A percentile compares a stretch with the other conserved stretches of the same genome.
Evolutionary conservation across 2,797 vertebrate species (phyloP).

Genomic region (Bradypus variegatus): DNA sequence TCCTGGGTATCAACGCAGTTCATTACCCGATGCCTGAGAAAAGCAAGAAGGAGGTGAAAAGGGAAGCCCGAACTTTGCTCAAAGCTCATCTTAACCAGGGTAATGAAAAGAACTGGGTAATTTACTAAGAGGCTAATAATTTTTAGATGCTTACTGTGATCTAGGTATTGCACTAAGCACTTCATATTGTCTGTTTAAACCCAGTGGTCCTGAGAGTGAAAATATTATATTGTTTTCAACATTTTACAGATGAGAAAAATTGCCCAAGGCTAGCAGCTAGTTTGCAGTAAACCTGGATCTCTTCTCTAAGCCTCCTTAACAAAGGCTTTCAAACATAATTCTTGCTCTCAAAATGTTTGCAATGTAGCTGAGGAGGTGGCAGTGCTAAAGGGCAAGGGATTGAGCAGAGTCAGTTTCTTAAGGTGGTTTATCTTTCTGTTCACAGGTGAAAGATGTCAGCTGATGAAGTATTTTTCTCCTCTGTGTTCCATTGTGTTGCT

Average conservation of each 20-base stretch:
- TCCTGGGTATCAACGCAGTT: constrained; percentile 77
- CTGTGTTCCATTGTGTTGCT: constrained; percentile 81
- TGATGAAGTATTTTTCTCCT: constrained; percentile 73
- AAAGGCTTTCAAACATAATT: neutral
- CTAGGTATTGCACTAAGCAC: neutral
- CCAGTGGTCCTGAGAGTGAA: neutral
- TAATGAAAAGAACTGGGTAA: constrained; percentile 56
- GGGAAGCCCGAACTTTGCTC: constrained; percentile 75
- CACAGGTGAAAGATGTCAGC: constrained; percentile 77
- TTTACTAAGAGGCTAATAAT: accelerated
- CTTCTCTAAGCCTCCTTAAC: neutral
- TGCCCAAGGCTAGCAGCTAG: neutral
- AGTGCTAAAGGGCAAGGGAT: too few species aligned
- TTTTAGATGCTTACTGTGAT: neutral
- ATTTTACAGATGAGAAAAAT: neutral
- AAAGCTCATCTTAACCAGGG: constrained; percentile 76
- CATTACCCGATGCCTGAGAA: constrained; percentile 64
- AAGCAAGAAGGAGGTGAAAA: constrained; percentile 69
- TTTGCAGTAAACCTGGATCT: neutral
- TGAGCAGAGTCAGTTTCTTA: neutral
- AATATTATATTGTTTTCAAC: neutral
- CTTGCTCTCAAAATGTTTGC: neutral
- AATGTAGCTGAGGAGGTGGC: neutral
- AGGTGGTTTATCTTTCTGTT: neutral
- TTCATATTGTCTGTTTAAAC: neutral